phyloP scores from a whole-genome alignment of 2,888 invertebrate genomes.

The Noctua pronuba region DNA sequence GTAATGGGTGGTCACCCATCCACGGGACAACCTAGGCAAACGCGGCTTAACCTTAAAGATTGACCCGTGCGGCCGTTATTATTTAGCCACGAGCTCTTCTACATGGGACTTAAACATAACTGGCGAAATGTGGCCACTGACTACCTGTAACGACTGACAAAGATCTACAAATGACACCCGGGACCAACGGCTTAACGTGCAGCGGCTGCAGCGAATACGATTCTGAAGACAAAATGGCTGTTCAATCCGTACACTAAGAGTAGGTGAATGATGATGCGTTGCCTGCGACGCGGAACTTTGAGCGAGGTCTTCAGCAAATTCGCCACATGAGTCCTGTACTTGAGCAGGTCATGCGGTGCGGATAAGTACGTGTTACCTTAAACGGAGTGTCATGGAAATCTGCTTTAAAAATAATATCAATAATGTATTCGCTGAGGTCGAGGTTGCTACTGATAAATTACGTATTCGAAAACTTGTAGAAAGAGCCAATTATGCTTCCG shows the following conservation, averaged over 20 bases:
- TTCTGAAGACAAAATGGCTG: neutral
- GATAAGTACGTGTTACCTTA: neutral
- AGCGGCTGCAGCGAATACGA: neutral
- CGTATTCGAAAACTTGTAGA: neutral
- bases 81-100: too few relatives aligned
- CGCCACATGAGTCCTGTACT: neutral
- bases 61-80: too few relatives aligned
- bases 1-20: too few relatives aligned
- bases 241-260: neutral
- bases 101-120: too few relatives aligned
- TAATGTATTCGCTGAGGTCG: neutral
- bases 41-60: too few relatives aligned
- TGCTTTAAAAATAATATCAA: slow-evolving; percentile 15
- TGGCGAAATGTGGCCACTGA: too few relatives aligned
- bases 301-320: neutral
- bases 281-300: neutral
- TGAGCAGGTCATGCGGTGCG: neutral
- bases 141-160: too few relatives aligned
- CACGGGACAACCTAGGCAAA: too few relatives aligned
- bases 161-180: too few relatives aligned
- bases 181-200: too few relatives aligned
- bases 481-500: neutral
- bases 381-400: neutral
- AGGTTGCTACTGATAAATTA: neutral
- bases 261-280: neutral